phyloP scores from a whole-genome alignment of 2,888 invertebrate species.

The Rugalucina vietnamica region DNA sequence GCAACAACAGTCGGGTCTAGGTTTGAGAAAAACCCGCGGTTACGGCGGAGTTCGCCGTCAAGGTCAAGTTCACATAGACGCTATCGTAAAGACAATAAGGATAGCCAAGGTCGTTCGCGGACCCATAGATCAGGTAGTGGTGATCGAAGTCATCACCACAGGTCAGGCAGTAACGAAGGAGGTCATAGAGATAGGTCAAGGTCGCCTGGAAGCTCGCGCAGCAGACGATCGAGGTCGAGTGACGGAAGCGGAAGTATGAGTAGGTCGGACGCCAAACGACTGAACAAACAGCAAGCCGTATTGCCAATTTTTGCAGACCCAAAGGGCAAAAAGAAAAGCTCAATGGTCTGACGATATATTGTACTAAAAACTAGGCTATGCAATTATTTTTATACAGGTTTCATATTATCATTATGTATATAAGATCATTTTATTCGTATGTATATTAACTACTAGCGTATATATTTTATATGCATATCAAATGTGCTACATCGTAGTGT shows the following conservation, averaged over 20 bases:
- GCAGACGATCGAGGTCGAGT: neutral
- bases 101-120: constrained; percentile 46
- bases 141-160: constrained; percentile 27
- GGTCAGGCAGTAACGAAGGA: constrained; percentile 49
- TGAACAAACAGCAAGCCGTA: constrained; percentile 55
- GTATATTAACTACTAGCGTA: too few relatives aligned
- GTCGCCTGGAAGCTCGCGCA: constrained; percentile 27
- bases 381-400: constrained; percentile 4
- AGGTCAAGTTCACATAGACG: constrained; percentile 61
- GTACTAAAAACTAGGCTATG: constrained; percentile 8
- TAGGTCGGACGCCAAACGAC: constrained; percentile 37
- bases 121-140: constrained; percentile 51
- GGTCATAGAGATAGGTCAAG: constrained; percentile 32
- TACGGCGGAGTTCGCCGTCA: constrained; percentile 57
- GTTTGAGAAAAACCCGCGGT: constrained; percentile 54
- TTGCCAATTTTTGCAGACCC: constrained; percentile 51
- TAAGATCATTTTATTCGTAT: neutral
- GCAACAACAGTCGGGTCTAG: constrained; percentile 42
- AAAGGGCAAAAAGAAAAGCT: neutral
- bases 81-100: constrained; percentile 56
- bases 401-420: constrained; percentile 1
- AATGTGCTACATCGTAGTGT: too few relatives aligned
- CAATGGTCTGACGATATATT: neutral
- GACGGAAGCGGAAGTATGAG: constrained; percentile 28
- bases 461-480: too few relatives aligned